Percentiles rank a stretch among this genome's conserved stretches.
These are phyloP conservation scores for Staurois parvus DNA, from an alignment of 2,797 vertebrate genomes.

Conservation along the genomic window DNA sequence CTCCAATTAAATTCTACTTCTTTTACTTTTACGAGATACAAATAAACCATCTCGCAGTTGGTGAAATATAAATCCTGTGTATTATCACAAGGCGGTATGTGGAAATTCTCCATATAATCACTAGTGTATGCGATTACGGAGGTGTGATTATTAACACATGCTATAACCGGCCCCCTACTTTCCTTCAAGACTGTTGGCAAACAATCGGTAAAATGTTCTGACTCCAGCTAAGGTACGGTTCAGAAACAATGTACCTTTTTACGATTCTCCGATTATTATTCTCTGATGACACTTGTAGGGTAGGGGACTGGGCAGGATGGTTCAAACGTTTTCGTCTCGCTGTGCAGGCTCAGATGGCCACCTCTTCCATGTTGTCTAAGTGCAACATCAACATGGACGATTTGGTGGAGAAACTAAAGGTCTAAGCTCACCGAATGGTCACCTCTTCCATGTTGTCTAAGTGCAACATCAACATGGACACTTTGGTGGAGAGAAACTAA, in stretches of 20 bases:
- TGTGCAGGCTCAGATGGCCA: too few relatives aligned
- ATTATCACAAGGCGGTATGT: neutral
- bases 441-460: too few relatives aligned
- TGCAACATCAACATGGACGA: too few relatives aligned
- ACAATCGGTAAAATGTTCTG: too few relatives aligned
- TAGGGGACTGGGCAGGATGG: too few relatives aligned
- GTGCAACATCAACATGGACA: too few relatives aligned
- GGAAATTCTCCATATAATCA: neutral
- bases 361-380: too few relatives aligned
- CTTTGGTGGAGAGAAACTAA: too few relatives aligned
- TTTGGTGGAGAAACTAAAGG: too few relatives aligned
- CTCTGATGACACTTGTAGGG: too few relatives aligned
- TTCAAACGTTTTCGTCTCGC: too few relatives aligned
- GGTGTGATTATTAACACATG: neutral
- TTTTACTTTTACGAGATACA: constrained; percentile 20
- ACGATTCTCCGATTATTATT: neutral
- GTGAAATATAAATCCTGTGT: constrained; percentile 6
- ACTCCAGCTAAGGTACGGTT: neutral
- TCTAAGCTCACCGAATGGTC: too few relatives aligned
- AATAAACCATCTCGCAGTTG: constrained; percentile 17
- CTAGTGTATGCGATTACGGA: neutral
- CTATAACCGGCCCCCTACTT: neutral
- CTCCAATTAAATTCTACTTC: neutral
- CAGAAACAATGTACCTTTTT: neutral
- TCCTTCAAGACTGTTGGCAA: neutral